Conservation (phyloP, 2,888 invertebrate genomes). For the Epirrhoe alternata region DNA sequence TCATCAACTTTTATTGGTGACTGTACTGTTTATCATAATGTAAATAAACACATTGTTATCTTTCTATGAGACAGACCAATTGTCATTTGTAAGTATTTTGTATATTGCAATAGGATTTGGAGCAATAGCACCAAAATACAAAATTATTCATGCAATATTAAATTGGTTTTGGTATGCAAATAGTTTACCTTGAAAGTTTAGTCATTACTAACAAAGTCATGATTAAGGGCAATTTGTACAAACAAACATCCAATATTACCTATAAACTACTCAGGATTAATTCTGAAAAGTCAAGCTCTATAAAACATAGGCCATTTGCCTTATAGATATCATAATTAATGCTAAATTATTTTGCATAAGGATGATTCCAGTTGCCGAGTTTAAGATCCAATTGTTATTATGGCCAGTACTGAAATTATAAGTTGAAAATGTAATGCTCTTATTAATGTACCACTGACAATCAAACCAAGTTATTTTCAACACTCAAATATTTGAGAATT, state of each 20-base stretch:
- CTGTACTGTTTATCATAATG: not conserved
- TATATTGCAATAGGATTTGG: too few relatives aligned
- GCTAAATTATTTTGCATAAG: not conserved
- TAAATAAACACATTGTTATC: not conserved
- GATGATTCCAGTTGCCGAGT: not conserved
- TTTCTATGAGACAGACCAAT: not conserved
- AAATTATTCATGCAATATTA: too few relatives aligned
- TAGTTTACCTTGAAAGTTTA: conserved; percentile 6
- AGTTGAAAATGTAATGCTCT: not conserved
- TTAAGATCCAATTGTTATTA: not conserved
- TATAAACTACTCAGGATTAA: conserved; percentile 23
- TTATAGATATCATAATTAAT: not conserved
- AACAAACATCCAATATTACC: conserved; percentile 12
- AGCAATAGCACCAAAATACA: too few relatives aligned
- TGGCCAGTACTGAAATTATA: not conserved
- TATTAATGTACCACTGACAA: not conserved
- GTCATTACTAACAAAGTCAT: not conserved
- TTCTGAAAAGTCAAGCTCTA: conserved; percentile 19
- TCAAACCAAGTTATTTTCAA: too few relatives aligned
- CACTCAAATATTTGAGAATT: not conserved
- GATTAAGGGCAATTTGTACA: conserved; percentile 24
- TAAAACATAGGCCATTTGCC: conserved; percentile 9
- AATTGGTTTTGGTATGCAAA: not conserved
- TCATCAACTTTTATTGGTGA: not conserved
- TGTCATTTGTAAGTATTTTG: not conserved